phyloP scores from a whole-genome alignment of 2,113 vertebrate species.

The Hassar affinis region DNA sequence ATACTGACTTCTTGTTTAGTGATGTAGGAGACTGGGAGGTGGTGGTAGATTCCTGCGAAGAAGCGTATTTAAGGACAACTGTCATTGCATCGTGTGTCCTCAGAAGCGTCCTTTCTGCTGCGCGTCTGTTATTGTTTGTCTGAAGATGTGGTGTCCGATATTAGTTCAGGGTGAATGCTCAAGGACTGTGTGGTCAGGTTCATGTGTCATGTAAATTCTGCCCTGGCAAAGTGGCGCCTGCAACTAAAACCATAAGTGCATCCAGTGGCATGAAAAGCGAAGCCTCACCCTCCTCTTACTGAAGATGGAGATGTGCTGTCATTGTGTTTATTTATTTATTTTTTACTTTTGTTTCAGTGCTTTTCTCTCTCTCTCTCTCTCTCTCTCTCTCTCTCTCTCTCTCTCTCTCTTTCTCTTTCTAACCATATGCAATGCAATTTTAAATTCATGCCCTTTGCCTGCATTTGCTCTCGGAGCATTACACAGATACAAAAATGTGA shows the following conservation, averaged over 20 bases:
- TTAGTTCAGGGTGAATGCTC: slow-evolving; percentile 48
- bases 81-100: slow-evolving; percentile 32
- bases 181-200: slow-evolving; percentile 50
- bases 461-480: not conserved
- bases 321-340: not conserved
- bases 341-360: not conserved
- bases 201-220: slow-evolving; percentile 52
- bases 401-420: no score
- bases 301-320: slow-evolving; percentile 19
- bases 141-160: slow-evolving; percentile 24
- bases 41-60: not conserved
- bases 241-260: slow-evolving; percentile 52
- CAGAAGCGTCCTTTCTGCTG: not conserved
- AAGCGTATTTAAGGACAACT: not conserved
- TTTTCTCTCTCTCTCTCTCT: not conserved
- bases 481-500: not conserved
- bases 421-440: not conserved
- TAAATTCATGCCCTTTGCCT: not conserved
- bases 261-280: slow-evolving; percentile 35
- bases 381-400: not conserved
- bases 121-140: slow-evolving; percentile 20
- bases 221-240: slow-evolving; percentile 50
- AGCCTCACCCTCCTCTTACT: slow-evolving; percentile 14
- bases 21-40: not conserved
- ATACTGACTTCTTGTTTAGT: not conserved